Evolutionary conservation across 2,888 invertebrate species (phyloP).

Genomic region (Aphodius granarius): DNA sequence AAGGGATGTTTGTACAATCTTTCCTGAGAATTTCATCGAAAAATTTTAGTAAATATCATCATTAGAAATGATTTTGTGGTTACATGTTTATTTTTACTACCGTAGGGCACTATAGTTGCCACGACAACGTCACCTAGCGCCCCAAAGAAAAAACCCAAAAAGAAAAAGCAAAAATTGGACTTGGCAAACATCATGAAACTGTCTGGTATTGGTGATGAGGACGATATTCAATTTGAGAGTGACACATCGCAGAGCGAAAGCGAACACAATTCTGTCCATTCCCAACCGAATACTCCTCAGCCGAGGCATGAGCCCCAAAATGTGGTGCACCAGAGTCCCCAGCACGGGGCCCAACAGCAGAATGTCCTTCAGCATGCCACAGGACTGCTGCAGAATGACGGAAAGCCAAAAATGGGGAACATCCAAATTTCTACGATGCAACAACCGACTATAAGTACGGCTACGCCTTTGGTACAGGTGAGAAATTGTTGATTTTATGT

Average conservation of each 20-base stretch:
- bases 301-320: slow-evolving; percentile 33
- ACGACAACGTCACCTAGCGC: background rate
- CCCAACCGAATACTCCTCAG: slow-evolving; percentile 45
- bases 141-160: slow-evolving; percentile 60
- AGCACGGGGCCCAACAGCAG: slow-evolving; percentile 19
- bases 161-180: slow-evolving; percentile 62
- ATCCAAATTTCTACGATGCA: slow-evolving; percentile 50
- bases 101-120: background rate
- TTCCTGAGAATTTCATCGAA: too few species aligned
- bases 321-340: slow-evolving; percentile 26
- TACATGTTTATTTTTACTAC: too few species aligned
- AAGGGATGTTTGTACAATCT: too few species aligned
- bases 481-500: slow-evolving; percentile 7
- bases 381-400: slow-evolving; percentile 38
- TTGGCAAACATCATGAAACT: slow-evolving; percentile 75
- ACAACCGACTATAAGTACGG: slow-evolving; percentile 47
- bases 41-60: too few species aligned
- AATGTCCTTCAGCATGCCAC: slow-evolving; percentile 31
- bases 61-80: too few species aligned
- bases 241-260: slow-evolving; percentile 53
- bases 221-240: slow-evolving; percentile 59
- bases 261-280: slow-evolving; percentile 46
- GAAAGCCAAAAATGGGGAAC: slow-evolving; percentile 47
- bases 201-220: slow-evolving; percentile 67
- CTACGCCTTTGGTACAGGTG: slow-evolving; percentile 50